Percentiles rank a stretch among this genome's conserved stretches.
phyloP scores from a whole-genome alignment of 2,888 invertebrate species.

The Thymelicus sylvestris region DNA sequence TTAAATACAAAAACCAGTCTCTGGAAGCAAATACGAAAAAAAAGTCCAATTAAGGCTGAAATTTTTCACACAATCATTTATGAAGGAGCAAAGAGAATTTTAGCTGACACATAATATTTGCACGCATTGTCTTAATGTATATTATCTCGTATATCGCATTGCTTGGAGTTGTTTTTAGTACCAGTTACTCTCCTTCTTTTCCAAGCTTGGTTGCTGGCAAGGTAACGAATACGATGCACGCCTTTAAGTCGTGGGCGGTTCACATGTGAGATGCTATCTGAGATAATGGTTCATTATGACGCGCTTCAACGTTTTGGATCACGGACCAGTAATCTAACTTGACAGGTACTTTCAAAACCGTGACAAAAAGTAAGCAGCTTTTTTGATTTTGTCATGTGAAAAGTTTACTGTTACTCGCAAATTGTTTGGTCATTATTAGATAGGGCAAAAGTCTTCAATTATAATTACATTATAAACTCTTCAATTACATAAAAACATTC shows the following conservation, averaged over 20 bases:
- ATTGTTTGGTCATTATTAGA: neutral
- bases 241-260: slow-evolving; percentile 53
- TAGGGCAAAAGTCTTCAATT: too few relatives aligned
- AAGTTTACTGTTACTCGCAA: neutral
- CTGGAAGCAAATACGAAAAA: neutral
- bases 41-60: too few relatives aligned
- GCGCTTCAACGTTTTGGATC: slow-evolving; percentile 54
- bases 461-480: too few relatives aligned
- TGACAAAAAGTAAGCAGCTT: neutral
- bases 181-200: slow-evolving; percentile 5
- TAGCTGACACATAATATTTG: too few relatives aligned
- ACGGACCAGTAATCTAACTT: slow-evolving; percentile 30
- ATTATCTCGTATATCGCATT: neutral
- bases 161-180: neutral
- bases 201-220: slow-evolving; percentile 43
- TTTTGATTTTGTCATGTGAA: neutral
- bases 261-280: slow-evolving; percentile 60
- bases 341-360: slow-evolving; percentile 29
- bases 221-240: slow-evolving; percentile 41
- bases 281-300: slow-evolving; percentile 66
- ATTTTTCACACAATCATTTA: too few relatives aligned
- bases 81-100: too few relatives aligned
- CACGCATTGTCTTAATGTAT: too few relatives aligned
- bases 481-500: too few relatives aligned
- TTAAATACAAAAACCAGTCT: neutral